Evolutionary conservation across 1,140 invertebrate genomes (phyloP), one percentile per base, ranked within the genome.

Genomic region (Phymastichus coffea): DNA sequence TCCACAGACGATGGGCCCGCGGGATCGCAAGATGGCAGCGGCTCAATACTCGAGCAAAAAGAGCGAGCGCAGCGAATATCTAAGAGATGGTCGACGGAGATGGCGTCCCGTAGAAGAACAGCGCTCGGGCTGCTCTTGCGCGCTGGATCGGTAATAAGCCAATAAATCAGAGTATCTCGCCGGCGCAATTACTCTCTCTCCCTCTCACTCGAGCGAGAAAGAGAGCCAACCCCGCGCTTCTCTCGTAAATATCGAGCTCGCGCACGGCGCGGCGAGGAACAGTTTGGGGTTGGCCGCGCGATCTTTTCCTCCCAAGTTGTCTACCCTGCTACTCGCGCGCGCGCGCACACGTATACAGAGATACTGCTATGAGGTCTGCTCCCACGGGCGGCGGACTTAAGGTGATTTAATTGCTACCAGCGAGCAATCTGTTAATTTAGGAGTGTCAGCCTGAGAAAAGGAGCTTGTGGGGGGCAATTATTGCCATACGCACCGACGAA

Each of bases 211-310:
- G 55, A 56, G 64, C 14, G 30, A 15, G 15, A 9, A 20, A 22
- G 20, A 30, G 23, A 20, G 35, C 33, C 22, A 71, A 71, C 67
- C 74, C 67, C 72, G 67, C 73, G 70, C 73, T 72, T 71, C 72
- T 56, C 60, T 75, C 73, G 74, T 76, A 76, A 76, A 76, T 76
- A 76, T 74, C 70, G 70, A n/a, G n/a, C n/a, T n/a, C n/a, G n/a
- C n/a, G n/a, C 72, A 63, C 66, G 66, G 63, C 57, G 33, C 56
- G 47, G 25, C 41, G 28, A n/a, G n/a, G n/a, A n/a, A n/a, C n/a
- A n/a, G n/a, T n/a, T n/a, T n/a, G n/a, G n/a, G n/a, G n/a, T n/a
- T n/a, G n/a, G n/a, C n/a, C n/a, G n/a, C n/a, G n/a, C n/a, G n/a
- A n/a, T n/a, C n/a, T n/a, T n/a, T n/a, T n/a, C n/a, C n/a, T n/a